Evolutionary conservation across 2,113 vertebrate genomes (phyloP), one percentile per base, ranked within the genome.

Genomic region (Ailurus styani): DNA sequence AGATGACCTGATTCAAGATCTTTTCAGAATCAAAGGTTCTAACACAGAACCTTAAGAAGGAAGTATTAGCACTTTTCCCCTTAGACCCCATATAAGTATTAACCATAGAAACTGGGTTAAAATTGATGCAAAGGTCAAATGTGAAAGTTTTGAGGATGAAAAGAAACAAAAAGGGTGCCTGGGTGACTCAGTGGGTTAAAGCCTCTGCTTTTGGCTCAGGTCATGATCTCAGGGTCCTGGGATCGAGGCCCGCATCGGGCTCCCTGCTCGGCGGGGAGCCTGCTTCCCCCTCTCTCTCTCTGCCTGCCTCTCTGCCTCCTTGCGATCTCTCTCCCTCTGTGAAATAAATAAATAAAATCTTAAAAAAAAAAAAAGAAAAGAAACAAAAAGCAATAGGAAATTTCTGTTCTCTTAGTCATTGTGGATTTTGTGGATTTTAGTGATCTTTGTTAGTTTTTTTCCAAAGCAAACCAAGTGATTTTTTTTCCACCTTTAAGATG

Each of bases 1-100:
- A 91, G 83, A 79, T 37, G 42, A 81, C 9, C 50, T 18, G 13
- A 55, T 21, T 40, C 37, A 97, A 84, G 55, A 64, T 50, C 34
- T 25, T 95, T 90, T 94, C 68, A 25, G 52, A 95, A 52, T 87
- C 88, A 90, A 95, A 96, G 29, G 7, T 73, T 77, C 70, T 93
- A 85, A 70, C 29, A 73, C 2, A 64, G 47, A 93, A 89, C 3
- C 45, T n/a, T 40, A 40, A 18, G 66, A 85, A 87, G n/a, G 45
- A 95, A 83, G 2, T 4, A 3, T 52, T 54, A 5, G 15, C 47
- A 27, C 14, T 83, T 54, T 73, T 34, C 17, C 23, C 15, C 55
- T 75, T 4, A 75, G 60, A 21, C 47, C 29, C 12, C 79, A 95
- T 86, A 25, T 6, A 91, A 93, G 21, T 37, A 83, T 81, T 81